phyloP scores from a whole-genome alignment of 2,113 vertebrate species.

The Rattus rattus region DNA sequence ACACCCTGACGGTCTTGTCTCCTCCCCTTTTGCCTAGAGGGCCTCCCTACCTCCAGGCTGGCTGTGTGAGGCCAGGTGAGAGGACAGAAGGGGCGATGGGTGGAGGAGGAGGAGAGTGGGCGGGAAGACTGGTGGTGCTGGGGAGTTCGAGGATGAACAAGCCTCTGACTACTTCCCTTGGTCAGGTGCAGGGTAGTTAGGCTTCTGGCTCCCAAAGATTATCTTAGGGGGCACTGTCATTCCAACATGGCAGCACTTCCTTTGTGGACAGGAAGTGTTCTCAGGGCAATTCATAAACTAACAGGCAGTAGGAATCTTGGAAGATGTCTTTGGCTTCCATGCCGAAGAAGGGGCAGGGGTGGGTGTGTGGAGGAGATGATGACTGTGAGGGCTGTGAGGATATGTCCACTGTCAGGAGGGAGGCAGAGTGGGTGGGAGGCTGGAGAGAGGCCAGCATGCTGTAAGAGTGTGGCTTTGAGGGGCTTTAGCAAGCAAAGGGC shows the following conservation, averaged over 20 bases:
- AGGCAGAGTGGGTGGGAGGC: background rate
- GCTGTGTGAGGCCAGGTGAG: conserved; percentile 37
- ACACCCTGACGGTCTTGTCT: conserved; percentile 60
- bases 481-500: background rate
- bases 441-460: background rate
- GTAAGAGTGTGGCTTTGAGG: background rate
- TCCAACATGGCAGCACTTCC: conserved; percentile 55
- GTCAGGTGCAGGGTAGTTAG: conserved; percentile 6
- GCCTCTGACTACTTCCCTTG: conserved; percentile 51
- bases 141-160: conserved; percentile 61
- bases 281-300: background rate
- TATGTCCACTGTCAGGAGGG: background rate
- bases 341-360: background rate
- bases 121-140: background rate
- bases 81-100: background rate
- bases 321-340: background rate
- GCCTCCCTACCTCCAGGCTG: conserved; percentile 50
- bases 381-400: background rate
- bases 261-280: conserved; percentile 62
- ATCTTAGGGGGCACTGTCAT: background rate
- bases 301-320: background rate
- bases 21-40: conserved; percentile 44
- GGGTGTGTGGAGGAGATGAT: background rate
- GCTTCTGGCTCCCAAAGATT: conserved; percentile 31
- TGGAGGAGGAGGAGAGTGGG: background rate